These are phyloP conservation scores for Stratiolaelaps scimitus DNA, from an alignment of 1,140 invertebrate species.

Conservation along the genomic window DNA sequence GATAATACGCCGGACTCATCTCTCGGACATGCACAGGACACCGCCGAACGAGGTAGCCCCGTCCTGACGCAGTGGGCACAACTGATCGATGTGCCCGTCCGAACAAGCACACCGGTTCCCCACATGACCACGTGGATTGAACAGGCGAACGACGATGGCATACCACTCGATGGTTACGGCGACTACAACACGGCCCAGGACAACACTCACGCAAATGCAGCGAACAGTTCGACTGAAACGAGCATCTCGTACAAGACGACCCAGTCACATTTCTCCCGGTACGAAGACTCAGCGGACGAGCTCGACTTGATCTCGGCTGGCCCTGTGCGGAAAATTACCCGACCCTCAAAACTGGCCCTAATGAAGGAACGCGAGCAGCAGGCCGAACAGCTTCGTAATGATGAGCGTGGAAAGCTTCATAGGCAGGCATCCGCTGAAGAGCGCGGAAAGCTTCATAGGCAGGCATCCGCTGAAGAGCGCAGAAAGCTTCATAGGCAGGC, in stretches of 20 bases:
- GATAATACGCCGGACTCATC: constrained; percentile 15
- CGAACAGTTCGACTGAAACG: background rate
- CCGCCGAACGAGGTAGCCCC: background rate
- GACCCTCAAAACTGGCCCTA: constrained; percentile 8
- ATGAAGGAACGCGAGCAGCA: constrained; percentile 10
- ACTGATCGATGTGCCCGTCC: background rate
- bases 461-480: too few species aligned
- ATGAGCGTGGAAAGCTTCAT: too few species aligned
- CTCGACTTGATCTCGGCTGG: background rate
- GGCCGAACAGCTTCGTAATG: too few species aligned
- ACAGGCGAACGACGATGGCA: background rate
- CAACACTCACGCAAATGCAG: too few species aligned
- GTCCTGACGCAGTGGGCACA: constrained; percentile 21
- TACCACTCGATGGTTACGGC: background rate
- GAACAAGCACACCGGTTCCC: background rate
- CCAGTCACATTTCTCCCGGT: background rate
- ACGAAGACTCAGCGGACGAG: background rate
- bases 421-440: too few species aligned
- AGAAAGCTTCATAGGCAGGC: too few species aligned
- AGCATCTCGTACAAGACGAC: constrained; percentile 11
- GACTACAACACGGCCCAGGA: too few species aligned
- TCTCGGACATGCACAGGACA: background rate
- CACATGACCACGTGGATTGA: too few species aligned
- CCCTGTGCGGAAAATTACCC: background rate
- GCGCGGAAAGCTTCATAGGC: too few species aligned